Conservation (phyloP, 2,888 invertebrate genomes). For the Trissolcus japonicus region DNA sequence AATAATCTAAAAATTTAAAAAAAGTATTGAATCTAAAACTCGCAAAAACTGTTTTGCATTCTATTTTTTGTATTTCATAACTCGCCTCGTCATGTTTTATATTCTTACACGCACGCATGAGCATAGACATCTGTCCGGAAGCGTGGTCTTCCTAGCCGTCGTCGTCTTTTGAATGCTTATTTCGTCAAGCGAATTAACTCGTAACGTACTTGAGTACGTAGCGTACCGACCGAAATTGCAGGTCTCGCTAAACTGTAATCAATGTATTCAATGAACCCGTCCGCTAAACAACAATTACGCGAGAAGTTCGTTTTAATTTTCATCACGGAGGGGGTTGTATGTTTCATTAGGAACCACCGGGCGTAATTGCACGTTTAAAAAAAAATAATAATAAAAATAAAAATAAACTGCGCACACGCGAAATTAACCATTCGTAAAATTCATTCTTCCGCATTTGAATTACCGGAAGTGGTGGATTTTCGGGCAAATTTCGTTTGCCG, state of each 20-base stretch:
- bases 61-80: conserved; percentile 13
- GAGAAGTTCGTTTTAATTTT: conserved; percentile 37
- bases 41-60: conserved; percentile 13
- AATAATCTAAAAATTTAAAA: not conserved
- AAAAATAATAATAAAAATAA: not conserved
- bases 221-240: conserved; percentile 36
- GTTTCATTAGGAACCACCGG: conserved; percentile 14
- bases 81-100: conserved; percentile 41
- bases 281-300: conserved; percentile 32
- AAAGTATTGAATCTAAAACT: conserved; percentile 18
- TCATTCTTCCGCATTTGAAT: not conserved
- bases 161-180: conserved; percentile 38
- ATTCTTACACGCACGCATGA: conserved; percentile 54
- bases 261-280: conserved; percentile 36
- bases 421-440: conserved; percentile 23
- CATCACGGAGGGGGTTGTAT: not conserved
- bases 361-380: conserved; percentile 26
- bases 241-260: conserved; percentile 36
- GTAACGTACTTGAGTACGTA: conserved; percentile 24
- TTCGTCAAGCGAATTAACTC: conserved; percentile 40
- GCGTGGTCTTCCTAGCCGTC: conserved; percentile 51
- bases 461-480: conserved; percentile 21
- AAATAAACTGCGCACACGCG: not conserved
- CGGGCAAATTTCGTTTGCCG: conserved; percentile 3
- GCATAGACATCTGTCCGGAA: conserved; percentile 70